These are phyloP conservation scores for Conus ventricosus DNA, from an alignment of 1,140 invertebrate genomes.

Conservation along the genomic window DNA sequence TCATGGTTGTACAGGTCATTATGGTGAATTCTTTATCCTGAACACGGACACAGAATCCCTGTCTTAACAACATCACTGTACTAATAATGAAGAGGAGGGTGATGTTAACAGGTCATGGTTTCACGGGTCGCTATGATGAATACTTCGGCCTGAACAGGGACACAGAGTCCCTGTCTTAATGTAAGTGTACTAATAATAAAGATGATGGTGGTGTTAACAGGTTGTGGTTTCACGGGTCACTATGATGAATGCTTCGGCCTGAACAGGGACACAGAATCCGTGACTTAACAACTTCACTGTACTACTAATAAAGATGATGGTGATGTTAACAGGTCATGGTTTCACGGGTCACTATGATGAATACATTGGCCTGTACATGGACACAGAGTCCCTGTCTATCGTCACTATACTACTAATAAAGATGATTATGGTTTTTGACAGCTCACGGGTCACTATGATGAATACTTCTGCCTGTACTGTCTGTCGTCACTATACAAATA, in stretches of 20 bases:
- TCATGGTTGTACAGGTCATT: constrained; percentile 93
- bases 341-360: constrained; percentile 97
- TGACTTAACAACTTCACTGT: too few species aligned
- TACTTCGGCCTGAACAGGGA: constrained; percentile 99
- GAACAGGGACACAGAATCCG: too few species aligned
- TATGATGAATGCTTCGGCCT: too few species aligned
- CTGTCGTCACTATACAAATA: too few species aligned
- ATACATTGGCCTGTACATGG: constrained; percentile 98
- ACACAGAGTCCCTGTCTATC: constrained; percentile 83
- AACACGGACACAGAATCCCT: constrained; percentile 92
- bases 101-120: constrained; percentile 80
- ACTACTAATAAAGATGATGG: too few species aligned
- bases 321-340: constrained; percentile 78
- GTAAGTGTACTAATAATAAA: too few species aligned
- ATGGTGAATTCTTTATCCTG: constrained; percentile 98
- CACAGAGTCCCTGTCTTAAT: constrained; percentile 80
- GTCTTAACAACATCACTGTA: too few species aligned
- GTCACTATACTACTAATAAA: too few species aligned
- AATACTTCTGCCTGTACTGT: constrained; percentile 93
- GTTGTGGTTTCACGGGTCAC: constrained; percentile 62
- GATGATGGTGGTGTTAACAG: too few species aligned
- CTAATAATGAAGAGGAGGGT: too few species aligned
- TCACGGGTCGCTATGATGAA: constrained; percentile 96
- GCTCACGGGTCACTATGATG: constrained; percentile 94
- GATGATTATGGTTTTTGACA: constrained; percentile 38